Percentiles rank a stretch among this genome's conserved stretches.
phyloP scores from a whole-genome alignment of 2,888 invertebrate genomes.

The Idaea dimidiata region DNA sequence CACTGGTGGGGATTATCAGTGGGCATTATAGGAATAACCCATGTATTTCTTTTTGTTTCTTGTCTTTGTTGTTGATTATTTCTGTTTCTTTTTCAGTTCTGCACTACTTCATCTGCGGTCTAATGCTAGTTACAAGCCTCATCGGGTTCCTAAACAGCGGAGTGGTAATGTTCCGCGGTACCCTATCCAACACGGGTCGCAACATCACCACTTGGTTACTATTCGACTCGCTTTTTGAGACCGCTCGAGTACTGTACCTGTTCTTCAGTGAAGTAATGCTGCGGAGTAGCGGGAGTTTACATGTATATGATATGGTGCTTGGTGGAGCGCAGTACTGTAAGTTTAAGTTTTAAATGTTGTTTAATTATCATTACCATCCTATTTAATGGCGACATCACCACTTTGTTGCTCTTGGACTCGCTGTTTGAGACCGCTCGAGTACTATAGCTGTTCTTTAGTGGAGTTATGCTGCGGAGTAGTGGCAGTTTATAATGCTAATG shows the following conservation, averaged over 20 bases:
- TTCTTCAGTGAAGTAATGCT: conserved; percentile 64
- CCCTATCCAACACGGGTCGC: conserved; percentile 46
- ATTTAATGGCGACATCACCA: conserved; percentile 60
- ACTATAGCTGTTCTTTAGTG: conserved; percentile 64
- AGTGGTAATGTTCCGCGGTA: conserved; percentile 57
- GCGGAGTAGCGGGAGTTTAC: conserved; percentile 55
- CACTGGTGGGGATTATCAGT: too few species aligned
- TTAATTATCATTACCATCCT: too few species aligned
- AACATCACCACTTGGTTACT: conserved; percentile 68
- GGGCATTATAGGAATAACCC: too few species aligned
- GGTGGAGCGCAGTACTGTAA: conserved; percentile 68
- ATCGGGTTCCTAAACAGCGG: conserved; percentile 69
- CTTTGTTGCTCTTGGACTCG: conserved; percentile 68
- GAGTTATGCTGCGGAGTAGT: conserved; percentile 57
- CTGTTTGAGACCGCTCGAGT: conserved; percentile 69
- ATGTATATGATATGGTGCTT: conserved; percentile 61
- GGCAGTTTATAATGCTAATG: conserved; percentile 61
- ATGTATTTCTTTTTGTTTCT: too few species aligned
- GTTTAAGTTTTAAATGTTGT: conserved; percentile 33
- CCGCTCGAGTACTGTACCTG: conserved; percentile 64
- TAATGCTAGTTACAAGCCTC: conserved; percentile 57
- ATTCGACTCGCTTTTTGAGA: conserved; percentile 70
- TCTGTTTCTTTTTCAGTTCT: conserved; percentile 43
- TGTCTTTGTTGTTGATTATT: conserved; percentile 3
- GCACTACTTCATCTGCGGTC: conserved; percentile 63